phyloP scores from a whole-genome alignment of 2,113 vertebrate species.

The Columba janthina region DNA sequence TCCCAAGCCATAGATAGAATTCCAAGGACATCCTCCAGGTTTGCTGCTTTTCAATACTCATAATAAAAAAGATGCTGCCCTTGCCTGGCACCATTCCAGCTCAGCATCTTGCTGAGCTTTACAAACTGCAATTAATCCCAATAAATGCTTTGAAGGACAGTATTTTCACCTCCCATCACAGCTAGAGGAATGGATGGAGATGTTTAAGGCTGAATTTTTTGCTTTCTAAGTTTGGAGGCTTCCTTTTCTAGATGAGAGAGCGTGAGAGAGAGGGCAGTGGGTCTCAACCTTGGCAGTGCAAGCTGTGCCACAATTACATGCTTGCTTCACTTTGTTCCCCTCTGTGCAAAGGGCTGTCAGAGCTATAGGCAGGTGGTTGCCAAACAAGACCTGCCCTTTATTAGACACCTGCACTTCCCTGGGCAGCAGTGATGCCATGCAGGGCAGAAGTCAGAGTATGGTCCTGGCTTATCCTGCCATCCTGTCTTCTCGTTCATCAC shows the following conservation, averaged over 20 bases:
- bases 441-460: background rate
- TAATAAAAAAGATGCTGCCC: constrained; percentile 12
- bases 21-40: constrained; percentile 1
- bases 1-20: background rate
- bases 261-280: background rate
- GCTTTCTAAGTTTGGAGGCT: background rate
- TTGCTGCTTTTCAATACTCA: background rate
- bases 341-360: background rate
- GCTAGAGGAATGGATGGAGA: background rate
- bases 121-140: background rate
- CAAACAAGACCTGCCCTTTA: background rate
- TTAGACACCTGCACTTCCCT: background rate
- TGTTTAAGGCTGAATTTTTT: background rate
- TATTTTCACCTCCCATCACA: background rate
- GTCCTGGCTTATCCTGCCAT: background rate
- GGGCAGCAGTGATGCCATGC: background rate
- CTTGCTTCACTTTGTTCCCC: background rate
- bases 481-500: background rate
- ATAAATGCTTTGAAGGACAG: background rate
- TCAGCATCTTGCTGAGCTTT: constrained; percentile 23
- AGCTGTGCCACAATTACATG: background rate
- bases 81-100: constrained; percentile 9
- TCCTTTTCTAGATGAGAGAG: background rate
- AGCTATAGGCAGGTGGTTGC: background rate
- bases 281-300: fast-evolving